Conservation (phyloP, 2,888 invertebrate genomes). For the Pachliopta kotzebuea region DNA sequence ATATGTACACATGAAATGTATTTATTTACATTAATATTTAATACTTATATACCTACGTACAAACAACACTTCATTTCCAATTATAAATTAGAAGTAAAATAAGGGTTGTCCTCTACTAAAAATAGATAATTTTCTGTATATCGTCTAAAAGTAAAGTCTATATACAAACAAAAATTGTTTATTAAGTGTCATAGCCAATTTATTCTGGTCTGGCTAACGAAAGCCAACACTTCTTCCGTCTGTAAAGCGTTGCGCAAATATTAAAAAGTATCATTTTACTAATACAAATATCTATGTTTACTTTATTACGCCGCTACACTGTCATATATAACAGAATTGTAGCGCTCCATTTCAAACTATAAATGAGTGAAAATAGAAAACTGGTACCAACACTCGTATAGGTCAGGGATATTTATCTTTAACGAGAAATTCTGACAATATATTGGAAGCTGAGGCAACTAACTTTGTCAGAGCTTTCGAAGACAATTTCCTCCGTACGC, state of each 20-base stretch:
- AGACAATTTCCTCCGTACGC: conserved; percentile 1
- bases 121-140: neutral
- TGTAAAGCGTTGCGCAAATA: neutral
- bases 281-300: neutral
- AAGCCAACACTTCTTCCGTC: neutral
- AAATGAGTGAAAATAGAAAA: neutral
- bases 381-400: neutral
- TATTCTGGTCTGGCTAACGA: neutral
- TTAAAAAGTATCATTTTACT: neutral
- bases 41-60: too few relatives aligned
- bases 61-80: too few relatives aligned
- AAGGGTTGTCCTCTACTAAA: neutral
- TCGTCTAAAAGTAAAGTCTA: neutral
- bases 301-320: neutral
- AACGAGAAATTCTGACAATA: neutral
- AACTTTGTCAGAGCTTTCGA: neutral
- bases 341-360: too few relatives aligned
- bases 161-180: neutral
- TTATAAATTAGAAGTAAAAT: too few relatives aligned
- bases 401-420: neutral
- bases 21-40: neutral
- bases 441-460: neutral
- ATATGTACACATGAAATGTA: neutral
- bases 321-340: neutral
- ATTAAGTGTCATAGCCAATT: neutral